A percentile compares a stretch with the other conserved stretches of the same genome.
Conservation (phyloP, 23 tunicate species). For the Halocynthia roretzi region DNA sequence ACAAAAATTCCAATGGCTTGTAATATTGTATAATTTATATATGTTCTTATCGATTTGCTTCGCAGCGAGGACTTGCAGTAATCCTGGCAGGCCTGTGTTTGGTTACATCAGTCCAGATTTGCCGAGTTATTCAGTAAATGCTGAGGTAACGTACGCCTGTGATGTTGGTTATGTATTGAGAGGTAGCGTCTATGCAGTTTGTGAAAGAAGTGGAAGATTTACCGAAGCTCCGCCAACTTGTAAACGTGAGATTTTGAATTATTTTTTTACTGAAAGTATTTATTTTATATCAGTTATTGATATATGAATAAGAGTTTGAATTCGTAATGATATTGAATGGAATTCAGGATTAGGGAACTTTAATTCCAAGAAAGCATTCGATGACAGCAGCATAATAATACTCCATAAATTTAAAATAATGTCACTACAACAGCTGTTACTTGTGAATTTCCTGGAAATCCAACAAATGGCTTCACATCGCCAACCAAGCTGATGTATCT, state of each 20-base stretch:
- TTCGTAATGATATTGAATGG: too few relatives aligned
- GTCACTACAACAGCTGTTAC: slow-evolving; percentile 1
- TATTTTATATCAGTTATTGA: background rate
- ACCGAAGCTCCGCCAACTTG: slow-evolving; percentile 28
- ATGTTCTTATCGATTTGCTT: background rate
- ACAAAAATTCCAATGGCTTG: background rate
- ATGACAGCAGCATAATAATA: too few relatives aligned
- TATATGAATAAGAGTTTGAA: background rate
- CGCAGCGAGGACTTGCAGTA: slow-evolving; percentile 20
- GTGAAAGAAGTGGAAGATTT: slow-evolving; percentile 17
- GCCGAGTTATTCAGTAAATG: background rate
- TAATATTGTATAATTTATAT: background rate
- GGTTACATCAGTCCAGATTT: slow-evolving; percentile 24
- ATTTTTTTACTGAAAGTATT: too few relatives aligned
- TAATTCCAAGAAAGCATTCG: too few relatives aligned
- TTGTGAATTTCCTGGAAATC: slow-evolving; percentile 21
- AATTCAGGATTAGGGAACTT: too few relatives aligned
- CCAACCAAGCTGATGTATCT: slow-evolving; percentile 16
- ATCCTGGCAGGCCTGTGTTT: slow-evolving; percentile 16
- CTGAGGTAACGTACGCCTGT: slow-evolving; percentile 2
- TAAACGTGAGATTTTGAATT: slow-evolving; percentile 13
- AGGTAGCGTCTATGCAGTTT: background rate
- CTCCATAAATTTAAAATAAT: too few relatives aligned
- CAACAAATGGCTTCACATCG: slow-evolving; percentile 16
- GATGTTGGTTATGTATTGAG: slow-evolving; percentile 27